These are phyloP conservation scores for Eupithecia insigniata DNA, from an alignment of 2,888 invertebrate genomes.

Conservation along the genomic window DNA sequence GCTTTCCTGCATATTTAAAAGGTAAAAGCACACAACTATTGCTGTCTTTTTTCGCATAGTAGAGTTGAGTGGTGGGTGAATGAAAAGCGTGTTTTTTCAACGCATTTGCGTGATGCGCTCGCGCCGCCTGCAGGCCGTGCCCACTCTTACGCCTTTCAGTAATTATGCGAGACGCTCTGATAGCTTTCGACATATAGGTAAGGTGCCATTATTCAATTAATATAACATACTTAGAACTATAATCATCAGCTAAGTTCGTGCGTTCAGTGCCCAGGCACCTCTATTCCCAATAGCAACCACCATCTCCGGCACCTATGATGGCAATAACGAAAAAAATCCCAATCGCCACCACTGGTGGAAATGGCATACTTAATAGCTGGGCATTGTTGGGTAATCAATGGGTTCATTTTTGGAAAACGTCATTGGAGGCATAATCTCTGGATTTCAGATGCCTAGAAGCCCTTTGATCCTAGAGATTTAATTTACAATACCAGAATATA, in stretches of 20 bases:
- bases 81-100: constrained; percentile 48
- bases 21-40: constrained; percentile 42
- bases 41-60: constrained; percentile 46
- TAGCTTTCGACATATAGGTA: constrained; percentile 22
- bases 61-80: constrained; percentile 42
- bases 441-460: neutral
- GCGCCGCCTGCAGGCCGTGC: constrained; percentile 60
- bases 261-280: too few relatives aligned
- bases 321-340: too few relatives aligned
- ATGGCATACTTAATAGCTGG: too few relatives aligned
- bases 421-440: neutral
- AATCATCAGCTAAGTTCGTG: neutral
- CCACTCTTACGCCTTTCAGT: constrained; percentile 49
- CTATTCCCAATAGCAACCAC: too few relatives aligned
- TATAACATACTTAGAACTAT: neutral
- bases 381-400: neutral
- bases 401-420: neutral
- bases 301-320: too few relatives aligned
- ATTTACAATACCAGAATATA: neutral
- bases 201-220: neutral
- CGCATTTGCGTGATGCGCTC: constrained; percentile 50
- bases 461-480: neutral
- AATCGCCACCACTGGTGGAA: too few relatives aligned
- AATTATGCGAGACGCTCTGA: constrained; percentile 48
- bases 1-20: constrained; percentile 34